phyloP scores from a whole-genome alignment of 2,797 vertebrate species.

The Eleutherodactylus coqui region DNA sequence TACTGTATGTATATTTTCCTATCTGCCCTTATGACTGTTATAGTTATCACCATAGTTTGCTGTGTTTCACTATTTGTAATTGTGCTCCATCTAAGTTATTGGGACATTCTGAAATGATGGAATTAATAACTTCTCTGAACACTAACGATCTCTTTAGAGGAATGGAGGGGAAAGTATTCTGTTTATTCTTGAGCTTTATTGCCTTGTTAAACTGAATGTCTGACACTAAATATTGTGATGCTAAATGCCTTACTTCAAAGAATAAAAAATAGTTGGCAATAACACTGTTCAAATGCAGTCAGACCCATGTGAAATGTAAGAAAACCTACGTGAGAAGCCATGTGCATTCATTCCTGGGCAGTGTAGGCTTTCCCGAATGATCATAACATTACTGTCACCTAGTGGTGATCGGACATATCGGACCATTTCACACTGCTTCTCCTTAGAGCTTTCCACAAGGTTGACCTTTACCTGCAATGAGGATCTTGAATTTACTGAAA shows the following conservation, averaged over 20 bases:
- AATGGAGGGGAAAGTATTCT: too few relatives aligned
- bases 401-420: conserved; percentile 27
- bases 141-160: background rate
- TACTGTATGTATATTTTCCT: too few relatives aligned
- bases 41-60: too few relatives aligned
- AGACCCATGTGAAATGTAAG: background rate
- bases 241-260: conserved; percentile 21
- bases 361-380: background rate
- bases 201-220: background rate
- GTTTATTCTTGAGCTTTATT: too few relatives aligned
- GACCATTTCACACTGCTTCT: background rate
- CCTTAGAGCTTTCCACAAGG: background rate
- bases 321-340: background rate
- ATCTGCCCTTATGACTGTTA: too few relatives aligned
- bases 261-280: conserved; percentile 6
- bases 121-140: too few relatives aligned
- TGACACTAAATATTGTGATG: conserved; percentile 31
- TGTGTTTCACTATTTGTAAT: too few relatives aligned
- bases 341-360: background rate
- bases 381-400: conserved; percentile 47
- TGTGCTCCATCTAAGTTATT: too few relatives aligned
- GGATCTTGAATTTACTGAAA: background rate
- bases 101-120: too few relatives aligned
- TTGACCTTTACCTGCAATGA: background rate
- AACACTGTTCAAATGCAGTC: conserved; percentile 9